Evolutionary conservation across 2,797 vertebrate species (phyloP).

Genomic region (Crax fasciolata): DNA sequence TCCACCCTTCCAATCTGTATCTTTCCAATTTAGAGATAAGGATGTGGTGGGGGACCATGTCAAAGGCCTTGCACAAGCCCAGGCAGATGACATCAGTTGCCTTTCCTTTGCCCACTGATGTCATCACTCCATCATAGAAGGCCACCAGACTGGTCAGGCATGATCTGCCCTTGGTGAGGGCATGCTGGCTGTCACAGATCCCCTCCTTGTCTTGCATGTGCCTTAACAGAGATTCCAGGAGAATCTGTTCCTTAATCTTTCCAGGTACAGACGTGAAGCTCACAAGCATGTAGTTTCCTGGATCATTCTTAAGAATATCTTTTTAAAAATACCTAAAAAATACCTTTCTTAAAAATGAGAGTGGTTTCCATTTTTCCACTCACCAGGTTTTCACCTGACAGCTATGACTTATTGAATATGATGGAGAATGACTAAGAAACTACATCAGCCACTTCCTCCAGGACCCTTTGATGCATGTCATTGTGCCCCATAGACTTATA

Average conservation of each 20-base stretch:
- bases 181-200: background rate
- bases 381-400: background rate
- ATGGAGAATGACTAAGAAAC: background rate
- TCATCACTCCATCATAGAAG: background rate
- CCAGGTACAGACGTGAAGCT: background rate
- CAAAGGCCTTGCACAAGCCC: no score
- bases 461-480: background rate
- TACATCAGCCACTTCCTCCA: background rate
- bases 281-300: background rate
- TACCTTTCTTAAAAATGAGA: background rate
- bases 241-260: background rate
- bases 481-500: background rate
- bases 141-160: background rate
- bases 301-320: background rate
- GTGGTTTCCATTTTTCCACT: background rate
- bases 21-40: no score
- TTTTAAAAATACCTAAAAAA: no score
- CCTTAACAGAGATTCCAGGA: background rate
- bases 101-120: background rate
- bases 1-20: no score
- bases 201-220: background rate
- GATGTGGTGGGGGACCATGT: no score
- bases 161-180: background rate
- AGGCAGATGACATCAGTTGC: background rate
- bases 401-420: background rate